Evolutionary conservation across 2,113 vertebrate species (phyloP).

Genomic region (Tragelaphus strepsiceros): DNA sequence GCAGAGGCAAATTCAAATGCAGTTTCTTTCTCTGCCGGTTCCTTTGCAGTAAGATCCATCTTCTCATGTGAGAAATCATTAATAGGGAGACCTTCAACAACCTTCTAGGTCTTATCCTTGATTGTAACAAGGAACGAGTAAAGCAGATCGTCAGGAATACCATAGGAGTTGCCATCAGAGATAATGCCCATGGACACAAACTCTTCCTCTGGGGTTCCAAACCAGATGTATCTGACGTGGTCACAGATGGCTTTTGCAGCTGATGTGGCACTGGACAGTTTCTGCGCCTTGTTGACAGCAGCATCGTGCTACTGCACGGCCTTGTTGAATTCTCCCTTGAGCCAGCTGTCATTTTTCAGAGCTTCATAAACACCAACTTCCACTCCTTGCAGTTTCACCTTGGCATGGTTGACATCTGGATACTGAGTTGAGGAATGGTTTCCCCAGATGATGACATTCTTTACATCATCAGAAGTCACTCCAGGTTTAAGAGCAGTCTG

Average conservation of each 20-base stretch:
- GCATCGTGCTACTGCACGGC: conserved; percentile 94
- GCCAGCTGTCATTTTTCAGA: conserved; percentile 92
- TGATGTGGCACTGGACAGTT: conserved; percentile 97
- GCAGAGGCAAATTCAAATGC: conserved; percentile 87
- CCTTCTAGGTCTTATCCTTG: conserved; percentile 94
- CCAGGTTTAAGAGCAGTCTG: conserved; percentile 93
- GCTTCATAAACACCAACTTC: conserved; percentile 88
- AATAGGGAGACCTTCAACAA: conserved; percentile 90
- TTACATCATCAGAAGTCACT: conserved; percentile 89
- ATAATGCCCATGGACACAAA: conserved; percentile 96
- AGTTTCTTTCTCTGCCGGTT: conserved; percentile 91
- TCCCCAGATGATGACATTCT: conserved; percentile 98
- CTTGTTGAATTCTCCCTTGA: conserved; percentile 94
- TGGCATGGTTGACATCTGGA: conserved; percentile 93
- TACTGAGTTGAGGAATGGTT: conserved; percentile 98
- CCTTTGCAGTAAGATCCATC: conserved; percentile 91
- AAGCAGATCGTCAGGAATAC: conserved; percentile 90
- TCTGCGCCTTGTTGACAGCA: conserved; percentile 94
- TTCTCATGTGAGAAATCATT: conserved; percentile 92
- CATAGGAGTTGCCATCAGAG: conserved; percentile 91
- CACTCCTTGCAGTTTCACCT: conserved; percentile 84
- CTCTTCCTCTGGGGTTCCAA: conserved; percentile 92
- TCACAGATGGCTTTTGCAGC: conserved; percentile 98
- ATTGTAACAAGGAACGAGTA: conserved; percentile 97
- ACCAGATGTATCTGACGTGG: conserved; percentile 95